Evolutionary conservation across 2,888 invertebrate genomes (phyloP).

Genomic region (Raillietiella orientalis): DNA sequence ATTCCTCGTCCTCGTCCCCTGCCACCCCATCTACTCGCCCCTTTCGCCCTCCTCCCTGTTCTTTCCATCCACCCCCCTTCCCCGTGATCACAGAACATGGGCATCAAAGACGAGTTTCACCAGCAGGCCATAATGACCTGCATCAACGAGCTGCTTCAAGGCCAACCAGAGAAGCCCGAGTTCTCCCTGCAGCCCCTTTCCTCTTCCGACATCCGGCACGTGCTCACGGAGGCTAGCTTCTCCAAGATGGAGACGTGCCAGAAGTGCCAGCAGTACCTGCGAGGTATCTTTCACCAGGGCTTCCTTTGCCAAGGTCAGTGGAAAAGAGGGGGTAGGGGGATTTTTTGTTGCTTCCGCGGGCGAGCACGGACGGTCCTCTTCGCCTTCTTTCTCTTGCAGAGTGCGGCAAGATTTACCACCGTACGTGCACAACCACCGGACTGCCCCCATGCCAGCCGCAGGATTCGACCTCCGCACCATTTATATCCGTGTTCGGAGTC

Average conservation of each 20-base stretch:
- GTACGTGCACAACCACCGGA: slow-evolving; percentile 29
- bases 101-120: slow-evolving; percentile 36
- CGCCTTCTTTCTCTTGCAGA: slow-evolving; percentile 13
- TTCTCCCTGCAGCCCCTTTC: slow-evolving; percentile 6
- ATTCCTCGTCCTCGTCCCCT: background rate
- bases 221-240: slow-evolving; percentile 28
- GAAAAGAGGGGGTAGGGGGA: no score
- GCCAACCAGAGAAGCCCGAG: slow-evolving; percentile 4
- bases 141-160: slow-evolving; percentile 24
- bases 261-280: slow-evolving; percentile 32
- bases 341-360: no score
- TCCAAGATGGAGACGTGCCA: slow-evolving; percentile 30
- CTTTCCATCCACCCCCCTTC: no score
- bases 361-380: no score
- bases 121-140: slow-evolving; percentile 29
- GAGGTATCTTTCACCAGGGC: slow-evolving; percentile 33
- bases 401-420: slow-evolving; percentile 33
- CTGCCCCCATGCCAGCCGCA: slow-evolving; percentile 20
- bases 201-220: slow-evolving; percentile 12
- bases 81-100: slow-evolving; percentile 36
- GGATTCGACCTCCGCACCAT: slow-evolving; percentile 11
- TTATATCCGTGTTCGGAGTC: slow-evolving; percentile 21
- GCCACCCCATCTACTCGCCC: background rate
- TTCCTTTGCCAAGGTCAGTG: slow-evolving; percentile 26
- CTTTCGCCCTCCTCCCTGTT: background rate